Percentiles rank a stretch among this genome's conserved stretches.
Conservation (phyloP, 1,140 invertebrate genomes). For the Teleogryllus occipitalis region DNA sequence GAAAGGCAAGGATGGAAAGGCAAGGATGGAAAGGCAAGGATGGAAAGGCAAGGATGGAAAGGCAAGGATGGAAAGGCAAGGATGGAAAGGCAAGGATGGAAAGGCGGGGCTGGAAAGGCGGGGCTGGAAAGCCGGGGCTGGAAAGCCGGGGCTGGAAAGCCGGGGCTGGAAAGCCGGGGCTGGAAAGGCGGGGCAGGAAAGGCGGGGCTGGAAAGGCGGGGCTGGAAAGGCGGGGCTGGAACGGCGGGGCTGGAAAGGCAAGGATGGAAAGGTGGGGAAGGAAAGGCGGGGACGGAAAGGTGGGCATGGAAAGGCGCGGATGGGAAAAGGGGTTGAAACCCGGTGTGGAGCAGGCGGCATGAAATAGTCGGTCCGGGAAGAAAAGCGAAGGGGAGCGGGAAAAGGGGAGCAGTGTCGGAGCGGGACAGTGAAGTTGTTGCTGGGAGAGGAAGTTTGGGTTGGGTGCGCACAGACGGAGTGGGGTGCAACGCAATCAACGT, state of each 20-base stretch:
- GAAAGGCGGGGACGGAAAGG: neutral
- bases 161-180: neutral
- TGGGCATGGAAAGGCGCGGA: neutral
- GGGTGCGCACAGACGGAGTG: too few relatives aligned
- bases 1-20: too few relatives aligned
- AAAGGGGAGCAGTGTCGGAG: too few relatives aligned
- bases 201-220: neutral
- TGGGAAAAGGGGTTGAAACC: neutral
- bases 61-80: neutral
- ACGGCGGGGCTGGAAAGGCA: neutral
- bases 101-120: neutral
- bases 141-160: too few relatives aligned
- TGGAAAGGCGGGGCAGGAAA: neutral
- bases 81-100: neutral
- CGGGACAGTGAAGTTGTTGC: too few relatives aligned
- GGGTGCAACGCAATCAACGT: too few relatives aligned
- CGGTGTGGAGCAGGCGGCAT: too few relatives aligned
- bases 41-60: neutral
- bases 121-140: too few relatives aligned
- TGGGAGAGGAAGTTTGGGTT: too few relatives aligned
- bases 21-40: too few relatives aligned
- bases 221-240: neutral
- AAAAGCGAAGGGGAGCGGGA: neutral
- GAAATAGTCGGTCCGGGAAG: neutral
- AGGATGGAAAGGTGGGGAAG: neutral